phyloP scores from a whole-genome alignment of 2,888 invertebrate species.

The Acleris literana region DNA sequence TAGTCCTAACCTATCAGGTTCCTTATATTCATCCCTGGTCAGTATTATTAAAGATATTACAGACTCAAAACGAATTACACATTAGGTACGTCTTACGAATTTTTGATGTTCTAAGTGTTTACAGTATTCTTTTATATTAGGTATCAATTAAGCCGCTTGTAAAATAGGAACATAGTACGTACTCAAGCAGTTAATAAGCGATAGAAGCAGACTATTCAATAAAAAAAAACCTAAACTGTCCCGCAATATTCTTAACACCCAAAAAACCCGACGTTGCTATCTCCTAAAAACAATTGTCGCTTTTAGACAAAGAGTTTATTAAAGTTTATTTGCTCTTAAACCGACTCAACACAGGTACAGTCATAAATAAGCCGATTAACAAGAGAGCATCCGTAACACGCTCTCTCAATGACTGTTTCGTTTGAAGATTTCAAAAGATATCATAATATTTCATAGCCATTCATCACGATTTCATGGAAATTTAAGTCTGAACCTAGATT shows the following conservation, averaged over 20 bases:
- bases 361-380: slow-evolving; percentile 25
- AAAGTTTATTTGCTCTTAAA: slow-evolving; percentile 6
- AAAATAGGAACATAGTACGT: too few species aligned
- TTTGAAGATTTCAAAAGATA: slow-evolving; percentile 25
- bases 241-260: neutral
- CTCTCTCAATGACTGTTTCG: slow-evolving; percentile 9
- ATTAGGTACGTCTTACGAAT: too few species aligned
- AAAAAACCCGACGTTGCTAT: slow-evolving; percentile 1
- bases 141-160: too few species aligned
- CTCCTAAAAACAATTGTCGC: neutral
- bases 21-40: too few species aligned
- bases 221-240: too few species aligned
- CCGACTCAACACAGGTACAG: neutral
- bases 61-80: too few species aligned
- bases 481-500: slow-evolving; percentile 8
- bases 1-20: too few species aligned
- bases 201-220: too few species aligned
- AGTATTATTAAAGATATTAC: too few species aligned
- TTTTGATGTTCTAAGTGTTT: too few species aligned
- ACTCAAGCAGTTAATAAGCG: too few species aligned
- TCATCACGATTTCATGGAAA: slow-evolving; percentile 19
- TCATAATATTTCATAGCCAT: slow-evolving; percentile 15
- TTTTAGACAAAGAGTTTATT: slow-evolving; percentile 15
- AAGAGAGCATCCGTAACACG: slow-evolving; percentile 22
- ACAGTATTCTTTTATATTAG: too few species aligned